These are phyloP conservation scores for Chlamydotis undulata DNA, from an alignment of 2,113 vertebrate species.

Conservation along the genomic window DNA sequence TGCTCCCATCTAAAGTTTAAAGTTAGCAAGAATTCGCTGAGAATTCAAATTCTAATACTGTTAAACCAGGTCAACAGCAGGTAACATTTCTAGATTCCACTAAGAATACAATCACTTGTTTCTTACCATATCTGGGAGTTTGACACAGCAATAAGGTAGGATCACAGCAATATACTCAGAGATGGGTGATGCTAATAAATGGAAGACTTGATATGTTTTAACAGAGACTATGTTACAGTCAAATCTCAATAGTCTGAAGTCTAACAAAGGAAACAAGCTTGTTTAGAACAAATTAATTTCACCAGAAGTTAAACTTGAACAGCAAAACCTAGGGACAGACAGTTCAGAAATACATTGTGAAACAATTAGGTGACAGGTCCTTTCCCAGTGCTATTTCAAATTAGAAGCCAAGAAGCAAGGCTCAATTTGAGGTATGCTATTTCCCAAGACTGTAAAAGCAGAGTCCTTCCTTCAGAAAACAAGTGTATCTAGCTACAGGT, in stretches of 20 bases:
- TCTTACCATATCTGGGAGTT: neutral
- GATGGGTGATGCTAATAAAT: neutral
- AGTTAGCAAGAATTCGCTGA: neutral
- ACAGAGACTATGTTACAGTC: neutral
- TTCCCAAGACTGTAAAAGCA: neutral
- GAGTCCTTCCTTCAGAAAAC: neutral
- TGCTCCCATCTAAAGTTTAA: neutral
- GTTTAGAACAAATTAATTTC: neutral
- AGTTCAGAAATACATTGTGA: neutral
- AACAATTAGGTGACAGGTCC: neutral
- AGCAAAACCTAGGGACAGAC: neutral
- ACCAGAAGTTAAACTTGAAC: neutral
- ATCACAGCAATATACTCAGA: neutral
- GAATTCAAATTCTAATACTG: neutral
- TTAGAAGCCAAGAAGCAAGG: neutral
- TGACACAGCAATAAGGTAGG: neutral
- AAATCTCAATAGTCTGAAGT: neutral
- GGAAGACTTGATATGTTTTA: neutral
- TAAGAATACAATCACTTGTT: neutral
- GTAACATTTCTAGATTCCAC: neutral
- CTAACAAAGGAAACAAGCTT: neutral
- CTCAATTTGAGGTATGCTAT: neutral
- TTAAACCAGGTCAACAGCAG: conserved; percentile 19
- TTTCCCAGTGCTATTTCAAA: neutral
- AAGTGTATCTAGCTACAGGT: neutral